phyloP scores from a whole-genome alignment of 1,140 invertebrate species.

The Geopemphigus sp. region DNA sequence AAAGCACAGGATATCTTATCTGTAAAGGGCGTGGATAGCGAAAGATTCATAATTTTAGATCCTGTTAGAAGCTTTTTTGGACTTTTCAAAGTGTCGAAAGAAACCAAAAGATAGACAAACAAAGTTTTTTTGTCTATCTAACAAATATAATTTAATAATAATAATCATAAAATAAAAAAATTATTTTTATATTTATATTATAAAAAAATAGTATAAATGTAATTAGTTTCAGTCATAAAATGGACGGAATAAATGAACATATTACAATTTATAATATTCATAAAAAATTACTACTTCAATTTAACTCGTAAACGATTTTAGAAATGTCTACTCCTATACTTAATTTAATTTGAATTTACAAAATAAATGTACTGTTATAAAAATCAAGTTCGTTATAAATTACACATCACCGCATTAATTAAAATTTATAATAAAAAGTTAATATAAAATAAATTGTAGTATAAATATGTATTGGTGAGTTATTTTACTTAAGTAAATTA shows the following conservation, averaged over 20 bases:
- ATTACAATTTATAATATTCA: not conserved
- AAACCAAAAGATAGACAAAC: not conserved
- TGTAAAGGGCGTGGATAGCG: slow-evolving; percentile 55
- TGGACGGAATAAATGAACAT: slow-evolving; percentile 7
- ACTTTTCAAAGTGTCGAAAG: slow-evolving; percentile 53
- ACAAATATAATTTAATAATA: slow-evolving; percentile 21
- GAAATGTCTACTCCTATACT: not conserved
- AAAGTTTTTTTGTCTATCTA: not conserved
- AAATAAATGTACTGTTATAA: not conserved
- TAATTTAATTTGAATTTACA: not conserved
- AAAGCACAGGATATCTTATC: slow-evolving; percentile 55
- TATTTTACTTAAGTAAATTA: no score
- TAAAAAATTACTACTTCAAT: not conserved
- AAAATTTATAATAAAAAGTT: not conserved
- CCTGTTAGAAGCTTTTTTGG: slow-evolving; percentile 58
- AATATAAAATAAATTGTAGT: no score
- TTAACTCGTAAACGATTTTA: not conserved
- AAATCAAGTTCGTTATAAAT: not conserved
- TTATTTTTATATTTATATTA: slow-evolving; percentile 9
- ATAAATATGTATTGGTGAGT: no score
- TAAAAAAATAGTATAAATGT: slow-evolving; percentile 22
- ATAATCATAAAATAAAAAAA: slow-evolving; percentile 17
- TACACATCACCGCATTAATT: not conserved
- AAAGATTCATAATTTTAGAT: slow-evolving; percentile 56
- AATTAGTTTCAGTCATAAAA: not conserved